Evolutionary conservation across 2,888 invertebrate species (phyloP).

Genomic region (Cylindroiulus punctatus): DNA sequence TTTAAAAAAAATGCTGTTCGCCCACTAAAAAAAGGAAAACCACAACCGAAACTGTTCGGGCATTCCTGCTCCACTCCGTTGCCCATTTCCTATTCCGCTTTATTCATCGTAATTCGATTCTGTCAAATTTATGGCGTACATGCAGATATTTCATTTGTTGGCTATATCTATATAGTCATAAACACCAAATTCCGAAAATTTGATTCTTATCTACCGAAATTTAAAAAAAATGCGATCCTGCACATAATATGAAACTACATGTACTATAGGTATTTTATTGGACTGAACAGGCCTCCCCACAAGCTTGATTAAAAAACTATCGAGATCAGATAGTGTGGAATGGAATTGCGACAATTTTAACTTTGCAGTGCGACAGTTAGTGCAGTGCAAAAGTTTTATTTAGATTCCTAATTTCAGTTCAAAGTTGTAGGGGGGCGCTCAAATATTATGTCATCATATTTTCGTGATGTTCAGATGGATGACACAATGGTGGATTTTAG

Average conservation of each 20-base stretch:
- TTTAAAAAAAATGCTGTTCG: conserved; percentile 38
- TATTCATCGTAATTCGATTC: neutral
- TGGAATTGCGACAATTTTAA: neutral
- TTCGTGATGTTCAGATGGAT: no score
- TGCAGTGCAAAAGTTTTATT: no score
- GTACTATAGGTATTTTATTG: neutral
- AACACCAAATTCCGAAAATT: neutral
- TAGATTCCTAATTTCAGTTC: no score
- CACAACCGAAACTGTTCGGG: conserved; percentile 6
- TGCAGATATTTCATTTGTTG: neutral
- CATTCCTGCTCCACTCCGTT: conserved; percentile 35
- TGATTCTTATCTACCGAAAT: neutral
- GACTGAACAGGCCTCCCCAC: neutral
- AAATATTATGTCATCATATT: no score
- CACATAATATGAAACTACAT: neutral
- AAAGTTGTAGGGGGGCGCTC: no score
- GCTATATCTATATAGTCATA: no score
- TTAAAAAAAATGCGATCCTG: neutral
- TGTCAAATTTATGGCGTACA: neutral
- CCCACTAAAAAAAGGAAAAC: conserved; percentile 21
- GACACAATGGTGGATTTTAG: no score
- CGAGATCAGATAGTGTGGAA: neutral
- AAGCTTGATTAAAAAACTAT: neutral
- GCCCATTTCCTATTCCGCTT: conserved; percentile 19
- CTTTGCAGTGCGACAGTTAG: no score